Conservation (phyloP, 2,797 vertebrate genomes). For the Threskiornis aethiopicus region DNA sequence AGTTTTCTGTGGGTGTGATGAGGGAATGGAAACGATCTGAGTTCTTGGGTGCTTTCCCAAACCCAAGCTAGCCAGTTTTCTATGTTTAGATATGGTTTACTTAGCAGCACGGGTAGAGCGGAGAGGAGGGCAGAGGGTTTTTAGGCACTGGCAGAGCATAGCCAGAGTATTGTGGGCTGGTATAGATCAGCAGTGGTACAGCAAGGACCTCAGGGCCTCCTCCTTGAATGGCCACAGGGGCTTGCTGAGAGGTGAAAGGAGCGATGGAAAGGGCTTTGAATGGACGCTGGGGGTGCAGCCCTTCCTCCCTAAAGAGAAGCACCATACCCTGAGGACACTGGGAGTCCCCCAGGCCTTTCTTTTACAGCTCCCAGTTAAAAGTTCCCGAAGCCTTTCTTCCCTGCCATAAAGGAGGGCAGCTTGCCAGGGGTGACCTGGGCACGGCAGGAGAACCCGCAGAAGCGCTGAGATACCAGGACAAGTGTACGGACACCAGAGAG, state of each 20-base stretch:
- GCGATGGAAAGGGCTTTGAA: not conserved
- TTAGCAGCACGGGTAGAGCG: not conserved
- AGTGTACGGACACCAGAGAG: not conserved
- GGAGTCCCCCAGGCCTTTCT: not conserved
- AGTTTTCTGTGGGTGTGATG: conserved; percentile 44
- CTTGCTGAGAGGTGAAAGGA: not conserved
- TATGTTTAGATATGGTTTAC: conserved; percentile 32
- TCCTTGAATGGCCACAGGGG: not conserved
- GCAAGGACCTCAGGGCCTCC: not conserved
- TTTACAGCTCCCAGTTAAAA: not conserved
- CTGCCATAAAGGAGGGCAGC: not conserved
- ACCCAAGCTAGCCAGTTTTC: conserved; percentile 33
- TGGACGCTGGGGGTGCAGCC: not conserved
- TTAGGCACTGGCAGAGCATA: not conserved
- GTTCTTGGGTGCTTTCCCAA: conserved; percentile 61
- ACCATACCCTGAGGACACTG: not conserved
- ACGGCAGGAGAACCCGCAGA: not conserved
- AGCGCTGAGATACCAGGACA: not conserved
- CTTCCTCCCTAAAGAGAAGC: not conserved
- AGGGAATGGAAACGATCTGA: conserved; percentile 38
- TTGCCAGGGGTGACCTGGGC: not conserved
- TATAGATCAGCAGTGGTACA: not conserved
- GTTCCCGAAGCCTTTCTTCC: not conserved
- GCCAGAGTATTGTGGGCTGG: not conserved
- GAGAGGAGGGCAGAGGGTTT: not conserved